These are phyloP conservation scores for Kryphioiulus occultus DNA, from an alignment of 2,888 invertebrate genomes.

Conservation along the genomic window DNA sequence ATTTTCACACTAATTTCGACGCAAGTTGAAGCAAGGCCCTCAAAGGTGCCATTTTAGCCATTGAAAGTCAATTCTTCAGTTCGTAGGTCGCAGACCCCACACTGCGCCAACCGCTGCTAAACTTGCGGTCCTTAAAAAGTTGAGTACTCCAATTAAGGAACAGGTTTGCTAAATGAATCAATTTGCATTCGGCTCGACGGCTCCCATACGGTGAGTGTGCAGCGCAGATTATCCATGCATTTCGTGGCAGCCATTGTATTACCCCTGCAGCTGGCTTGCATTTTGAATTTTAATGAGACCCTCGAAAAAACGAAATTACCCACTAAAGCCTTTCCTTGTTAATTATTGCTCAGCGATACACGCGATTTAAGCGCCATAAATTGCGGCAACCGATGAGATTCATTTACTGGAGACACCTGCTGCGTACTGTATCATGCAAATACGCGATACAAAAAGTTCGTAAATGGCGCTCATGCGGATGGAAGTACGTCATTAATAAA, in stretches of 20 bases:
- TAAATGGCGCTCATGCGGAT: not conserved
- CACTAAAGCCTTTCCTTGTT: slow-evolving; percentile 5
- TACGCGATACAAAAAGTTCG: not conserved
- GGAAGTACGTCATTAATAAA: not conserved
- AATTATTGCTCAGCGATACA: not conserved
- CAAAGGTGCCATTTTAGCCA: too few relatives aligned
- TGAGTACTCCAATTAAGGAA: not conserved
- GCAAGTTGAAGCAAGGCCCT: too few relatives aligned
- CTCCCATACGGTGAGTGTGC: not conserved
- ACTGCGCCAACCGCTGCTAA: not conserved
- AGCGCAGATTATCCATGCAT: not conserved
- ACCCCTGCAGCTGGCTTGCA: not conserved
- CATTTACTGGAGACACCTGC: not conserved
- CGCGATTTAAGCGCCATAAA: not conserved
- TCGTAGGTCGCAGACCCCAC: not conserved
- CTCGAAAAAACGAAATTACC: not conserved
- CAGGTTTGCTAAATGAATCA: slow-evolving; percentile 5
- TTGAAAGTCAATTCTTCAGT: not conserved
- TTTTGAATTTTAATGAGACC: slow-evolving; percentile 4
- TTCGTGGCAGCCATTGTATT: not conserved
- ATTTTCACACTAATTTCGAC: too few relatives aligned
- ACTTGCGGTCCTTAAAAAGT: not conserved
- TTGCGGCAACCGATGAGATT: not conserved
- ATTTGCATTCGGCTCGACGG: not conserved
- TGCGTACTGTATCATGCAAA: not conserved